Percentiles rank a stretch among this genome's conserved stretches.
Evolutionary conservation across 2,113 vertebrate species (phyloP).

Genomic region (Platysteira castanea): DNA sequence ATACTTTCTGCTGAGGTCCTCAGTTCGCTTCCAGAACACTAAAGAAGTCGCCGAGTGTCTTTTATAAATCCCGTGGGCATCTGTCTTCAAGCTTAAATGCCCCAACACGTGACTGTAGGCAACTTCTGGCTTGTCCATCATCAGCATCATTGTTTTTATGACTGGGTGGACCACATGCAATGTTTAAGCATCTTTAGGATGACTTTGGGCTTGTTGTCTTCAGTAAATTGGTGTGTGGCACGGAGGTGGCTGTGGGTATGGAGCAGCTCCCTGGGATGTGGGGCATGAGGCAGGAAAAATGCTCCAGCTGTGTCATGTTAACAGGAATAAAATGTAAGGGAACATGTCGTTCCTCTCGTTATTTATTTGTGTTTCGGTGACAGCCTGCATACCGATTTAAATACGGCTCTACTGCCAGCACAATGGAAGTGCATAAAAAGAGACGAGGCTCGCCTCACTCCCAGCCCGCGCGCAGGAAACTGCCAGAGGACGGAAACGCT

Average conservation of each 20-base stretch:
- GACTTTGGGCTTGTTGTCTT: not conserved
- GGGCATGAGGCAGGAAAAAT: not conserved
- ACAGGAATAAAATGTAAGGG: not conserved
- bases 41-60: rapidly evolving
- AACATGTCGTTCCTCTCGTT: not conserved
- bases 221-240: not conserved
- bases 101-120: rapidly evolving
- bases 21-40: not conserved
- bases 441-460: not conserved
- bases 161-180: not conserved
- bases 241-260: not conserved
- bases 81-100: not conserved
- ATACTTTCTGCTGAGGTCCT: not conserved
- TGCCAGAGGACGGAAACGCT: not conserved
- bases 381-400: not conserved
- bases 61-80: not conserved
- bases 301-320: not conserved
- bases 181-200: not conserved
- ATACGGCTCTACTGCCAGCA: not conserved
- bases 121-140: not conserved
- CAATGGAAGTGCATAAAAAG: not conserved
- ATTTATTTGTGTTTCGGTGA: conserved; percentile 20
- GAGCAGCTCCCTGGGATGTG: not conserved
- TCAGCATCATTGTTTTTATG: not conserved
- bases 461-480: rapidly evolving